Conservation (phyloP, 2,888 invertebrate species). For the Abrostola triplasia region DNA sequence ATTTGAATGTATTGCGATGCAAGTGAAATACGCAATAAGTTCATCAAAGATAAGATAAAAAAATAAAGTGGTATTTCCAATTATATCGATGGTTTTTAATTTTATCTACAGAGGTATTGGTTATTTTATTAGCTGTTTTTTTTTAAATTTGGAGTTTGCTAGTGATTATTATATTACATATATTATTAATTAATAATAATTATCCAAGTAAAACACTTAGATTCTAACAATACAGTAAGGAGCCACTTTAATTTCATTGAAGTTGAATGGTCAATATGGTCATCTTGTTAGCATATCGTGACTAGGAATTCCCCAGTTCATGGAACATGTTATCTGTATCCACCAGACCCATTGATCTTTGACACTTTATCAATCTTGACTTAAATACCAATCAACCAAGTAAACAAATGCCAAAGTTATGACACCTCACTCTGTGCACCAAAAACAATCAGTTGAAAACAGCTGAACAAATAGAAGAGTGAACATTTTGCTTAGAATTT, state of each 20-base stretch:
- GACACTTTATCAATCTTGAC: conserved; percentile 21
- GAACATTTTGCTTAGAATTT: no score
- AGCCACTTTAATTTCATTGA: conserved; percentile 24
- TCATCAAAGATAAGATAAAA: conserved; percentile 17
- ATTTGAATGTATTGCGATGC: not conserved
- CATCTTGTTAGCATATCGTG: conserved; percentile 25
- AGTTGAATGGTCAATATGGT: conserved; percentile 14
- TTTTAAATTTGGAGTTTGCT: no score
- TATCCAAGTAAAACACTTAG: not conserved
- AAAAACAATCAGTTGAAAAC: no score
- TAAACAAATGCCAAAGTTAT: conserved; percentile 14
- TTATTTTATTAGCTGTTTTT: no score
- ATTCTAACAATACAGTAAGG: not conserved
- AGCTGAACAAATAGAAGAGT: no score
- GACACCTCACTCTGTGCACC: not conserved
- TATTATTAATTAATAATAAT: no score
- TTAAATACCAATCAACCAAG: conserved; percentile 13
- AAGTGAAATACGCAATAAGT: conserved; percentile 33
- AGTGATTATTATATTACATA: no score
- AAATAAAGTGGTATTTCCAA: conserved; percentile 1
- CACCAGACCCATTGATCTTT: conserved; percentile 36
- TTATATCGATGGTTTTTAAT: not conserved
- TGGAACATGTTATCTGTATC: conserved; percentile 30
- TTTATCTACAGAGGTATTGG: not conserved
- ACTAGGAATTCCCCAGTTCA: conserved; percentile 39